phyloP scores from a whole-genome alignment of 2,888 invertebrate species.

The Megastigmus dorsalis region DNA sequence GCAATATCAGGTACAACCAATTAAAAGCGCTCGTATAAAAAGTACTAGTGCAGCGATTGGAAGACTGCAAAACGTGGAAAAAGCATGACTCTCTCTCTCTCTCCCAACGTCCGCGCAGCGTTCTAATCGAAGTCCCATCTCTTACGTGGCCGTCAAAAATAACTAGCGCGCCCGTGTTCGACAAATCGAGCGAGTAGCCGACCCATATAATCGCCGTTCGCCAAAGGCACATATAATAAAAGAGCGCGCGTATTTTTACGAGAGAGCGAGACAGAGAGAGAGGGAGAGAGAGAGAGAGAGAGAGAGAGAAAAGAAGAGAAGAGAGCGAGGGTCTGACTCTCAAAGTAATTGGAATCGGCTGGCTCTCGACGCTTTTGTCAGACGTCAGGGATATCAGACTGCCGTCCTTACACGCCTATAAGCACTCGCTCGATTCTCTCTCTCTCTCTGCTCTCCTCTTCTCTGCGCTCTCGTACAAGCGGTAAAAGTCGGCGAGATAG shows the following conservation, averaged over 20 bases:
- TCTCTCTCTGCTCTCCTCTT: not conserved
- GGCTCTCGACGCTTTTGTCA: conserved; percentile 16
- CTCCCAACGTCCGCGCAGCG: too few species aligned
- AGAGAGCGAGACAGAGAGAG: too few species aligned
- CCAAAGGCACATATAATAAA: not conserved
- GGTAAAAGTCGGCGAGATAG: not conserved
- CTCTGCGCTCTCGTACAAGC: conserved; percentile 1
- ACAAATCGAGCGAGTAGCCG: not conserved
- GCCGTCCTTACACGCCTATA: conserved; percentile 6
- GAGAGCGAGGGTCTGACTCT: conserved; percentile 14
- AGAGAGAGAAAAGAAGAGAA: too few species aligned
- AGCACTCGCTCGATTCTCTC: not conserved
- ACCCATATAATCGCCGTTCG: not conserved
- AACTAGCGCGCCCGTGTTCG: not conserved
- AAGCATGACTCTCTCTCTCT: too few species aligned
- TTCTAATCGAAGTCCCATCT: not conserved
- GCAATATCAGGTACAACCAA: too few species aligned
- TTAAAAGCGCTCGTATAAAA: too few species aligned
- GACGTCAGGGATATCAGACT: conserved; percentile 17
- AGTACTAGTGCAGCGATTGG: too few species aligned
- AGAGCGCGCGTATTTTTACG: too few species aligned
- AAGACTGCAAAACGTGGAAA: too few species aligned
- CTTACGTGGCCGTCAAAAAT: too few species aligned
- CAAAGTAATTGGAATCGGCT: conserved; percentile 45
- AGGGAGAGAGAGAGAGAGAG: too few species aligned